phyloP scores from a whole-genome alignment of 2,888 invertebrate genomes.

The Athalia rosae region DNA sequence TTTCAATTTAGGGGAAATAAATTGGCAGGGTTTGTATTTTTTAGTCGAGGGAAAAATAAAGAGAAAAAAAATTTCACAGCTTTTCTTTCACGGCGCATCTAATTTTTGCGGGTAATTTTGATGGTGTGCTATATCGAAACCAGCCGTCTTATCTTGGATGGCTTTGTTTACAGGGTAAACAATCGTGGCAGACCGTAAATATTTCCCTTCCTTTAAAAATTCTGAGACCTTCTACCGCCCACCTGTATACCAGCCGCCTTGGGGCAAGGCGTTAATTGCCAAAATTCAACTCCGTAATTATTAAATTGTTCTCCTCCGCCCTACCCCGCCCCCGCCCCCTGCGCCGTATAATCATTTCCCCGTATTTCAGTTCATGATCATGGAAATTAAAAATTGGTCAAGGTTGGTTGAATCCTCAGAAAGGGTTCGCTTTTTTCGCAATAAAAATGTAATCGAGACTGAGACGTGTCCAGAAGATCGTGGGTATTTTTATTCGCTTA shows the following conservation, averaged over 20 bases:
- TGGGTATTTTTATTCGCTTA: background rate
- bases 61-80: too few relatives aligned
- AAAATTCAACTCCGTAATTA: conserved; percentile 40
- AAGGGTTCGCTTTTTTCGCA: background rate
- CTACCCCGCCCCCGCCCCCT: background rate
- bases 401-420: too few relatives aligned
- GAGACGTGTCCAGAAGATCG: too few relatives aligned
- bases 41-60: too few relatives aligned
- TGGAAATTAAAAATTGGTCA: background rate
- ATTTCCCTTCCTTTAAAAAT: conserved; percentile 20
- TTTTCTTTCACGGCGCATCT: background rate
- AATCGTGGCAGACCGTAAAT: conserved; percentile 13
- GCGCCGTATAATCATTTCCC: background rate
- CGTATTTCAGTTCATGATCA: background rate
- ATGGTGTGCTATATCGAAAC: background rate
- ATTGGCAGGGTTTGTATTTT: background rate
- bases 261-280: conserved; percentile 29
- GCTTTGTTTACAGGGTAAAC: conserved; percentile 18
- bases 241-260: background rate
- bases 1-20: background rate
- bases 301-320: conserved; percentile 4
- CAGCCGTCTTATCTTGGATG: background rate
- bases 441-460: too few relatives aligned
- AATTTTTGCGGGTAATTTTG: conserved; percentile 6
- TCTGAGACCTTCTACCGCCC: conserved; percentile 1